Conservation (phyloP, 2,113 vertebrate species). For the Corythaeola cristata region DNA sequence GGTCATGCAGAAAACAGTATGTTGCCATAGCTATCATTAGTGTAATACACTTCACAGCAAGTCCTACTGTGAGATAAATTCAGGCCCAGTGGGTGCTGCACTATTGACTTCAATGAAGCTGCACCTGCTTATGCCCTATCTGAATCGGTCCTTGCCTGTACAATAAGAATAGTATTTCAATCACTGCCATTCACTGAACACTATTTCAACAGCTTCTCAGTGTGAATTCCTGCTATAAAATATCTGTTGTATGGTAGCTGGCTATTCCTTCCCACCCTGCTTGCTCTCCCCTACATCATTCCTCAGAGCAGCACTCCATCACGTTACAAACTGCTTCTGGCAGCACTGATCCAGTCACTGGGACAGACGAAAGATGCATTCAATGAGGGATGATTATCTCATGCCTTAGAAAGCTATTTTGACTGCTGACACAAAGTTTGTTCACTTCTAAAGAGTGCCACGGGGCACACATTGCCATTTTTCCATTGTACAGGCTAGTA, state of each 20-base stretch:
- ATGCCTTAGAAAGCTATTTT: neutral
- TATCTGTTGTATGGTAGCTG: neutral
- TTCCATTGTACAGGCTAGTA: neutral
- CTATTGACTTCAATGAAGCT: slow-evolving; percentile 66
- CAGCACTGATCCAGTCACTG: neutral
- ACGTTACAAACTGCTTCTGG: neutral
- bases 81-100: slow-evolving; percentile 69
- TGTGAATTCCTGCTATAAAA: slow-evolving; percentile 18
- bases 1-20: slow-evolving; percentile 71
- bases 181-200: slow-evolving; percentile 45
- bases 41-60: slow-evolving; percentile 68
- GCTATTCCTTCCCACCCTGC: neutral
- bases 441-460: neutral
- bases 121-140: slow-evolving; percentile 42
- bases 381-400: neutral
- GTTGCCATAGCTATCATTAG: slow-evolving; percentile 66
- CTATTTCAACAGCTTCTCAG: slow-evolving; percentile 21
- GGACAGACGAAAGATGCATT: neutral
- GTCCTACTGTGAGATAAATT: slow-evolving; percentile 74
- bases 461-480: neutral
- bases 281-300: neutral
- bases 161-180: slow-evolving; percentile 42
- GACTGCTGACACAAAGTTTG: neutral
- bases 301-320: neutral
- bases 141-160: neutral